Percentiles rank a stretch among this genome's conserved stretches.
Conservation (phyloP, 2,888 invertebrate genomes). For the Anoplius nigerrimus region DNA sequence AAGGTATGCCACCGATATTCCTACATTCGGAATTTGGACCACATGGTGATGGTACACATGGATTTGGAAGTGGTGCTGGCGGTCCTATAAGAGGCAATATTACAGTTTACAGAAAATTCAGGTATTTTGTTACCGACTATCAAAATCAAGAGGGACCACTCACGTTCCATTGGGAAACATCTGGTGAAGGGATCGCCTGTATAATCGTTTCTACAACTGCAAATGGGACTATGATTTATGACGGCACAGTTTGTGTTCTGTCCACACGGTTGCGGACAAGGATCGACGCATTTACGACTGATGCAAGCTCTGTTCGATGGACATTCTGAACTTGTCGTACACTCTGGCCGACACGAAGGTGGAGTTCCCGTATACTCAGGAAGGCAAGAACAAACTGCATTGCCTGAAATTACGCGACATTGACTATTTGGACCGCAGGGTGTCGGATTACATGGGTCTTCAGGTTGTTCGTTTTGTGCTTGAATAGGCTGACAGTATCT, state of each 20-base stretch:
- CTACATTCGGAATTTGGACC: constrained; percentile 83
- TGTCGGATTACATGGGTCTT: constrained; percentile 78
- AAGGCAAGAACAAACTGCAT: constrained; percentile 88
- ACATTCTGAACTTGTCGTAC: constrained; percentile 87
- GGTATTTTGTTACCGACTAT: background rate
- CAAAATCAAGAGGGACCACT: constrained; percentile 49
- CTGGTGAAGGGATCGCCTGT: constrained; percentile 83
- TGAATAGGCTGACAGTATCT: constrained; percentile 73
- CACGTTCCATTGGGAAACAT: constrained; percentile 76
- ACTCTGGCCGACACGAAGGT: constrained; percentile 90
- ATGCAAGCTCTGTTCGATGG: constrained; percentile 84
- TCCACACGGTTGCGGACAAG: constrained; percentile 89
- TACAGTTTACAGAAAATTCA: background rate
- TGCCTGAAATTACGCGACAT: constrained; percentile 81
- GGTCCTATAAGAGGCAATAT: background rate
- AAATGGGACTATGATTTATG: constrained; percentile 87
- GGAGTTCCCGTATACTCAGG: constrained; percentile 87
- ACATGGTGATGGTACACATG: constrained; percentile 78
- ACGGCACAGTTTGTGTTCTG: constrained; percentile 84
- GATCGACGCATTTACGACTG: constrained; percentile 84
- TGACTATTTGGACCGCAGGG: constrained; percentile 91
- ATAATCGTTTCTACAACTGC: constrained; percentile 80
- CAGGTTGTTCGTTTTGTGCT: constrained; percentile 2
- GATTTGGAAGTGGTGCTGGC: constrained; percentile 34
- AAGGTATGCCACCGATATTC: constrained; percentile 78